phyloP scores from a whole-genome alignment of 2,113 vertebrate genomes.

The Atractosteus spatula region DNA sequence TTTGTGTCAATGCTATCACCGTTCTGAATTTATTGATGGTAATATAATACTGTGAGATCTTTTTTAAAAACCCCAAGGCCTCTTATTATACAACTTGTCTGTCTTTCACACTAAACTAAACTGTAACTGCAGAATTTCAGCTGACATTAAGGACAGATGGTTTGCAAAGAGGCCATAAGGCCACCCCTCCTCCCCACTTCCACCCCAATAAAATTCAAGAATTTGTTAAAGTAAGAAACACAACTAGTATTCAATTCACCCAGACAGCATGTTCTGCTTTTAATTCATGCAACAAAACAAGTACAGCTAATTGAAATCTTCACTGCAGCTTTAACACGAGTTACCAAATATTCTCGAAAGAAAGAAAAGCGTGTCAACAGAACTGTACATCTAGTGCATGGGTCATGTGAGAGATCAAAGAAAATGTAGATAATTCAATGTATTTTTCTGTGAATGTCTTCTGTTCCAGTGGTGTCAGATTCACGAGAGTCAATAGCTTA shows the following conservation, averaged over 20 bases:
- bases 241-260: constrained; percentile 3
- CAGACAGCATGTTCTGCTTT: constrained; percentile 1
- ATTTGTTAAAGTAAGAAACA: constrained; percentile 34
- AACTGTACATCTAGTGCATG: constrained; percentile 4
- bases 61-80: constrained; percentile 43
- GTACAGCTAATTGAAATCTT: not conserved
- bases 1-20: constrained; percentile 49
- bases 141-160: constrained; percentile 48
- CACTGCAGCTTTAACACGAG: not conserved
- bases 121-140: constrained; percentile 47
- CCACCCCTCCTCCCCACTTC: constrained; percentile 15
- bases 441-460: constrained; percentile 58
- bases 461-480: constrained; percentile 41
- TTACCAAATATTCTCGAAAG: not conserved
- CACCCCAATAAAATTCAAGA: constrained; percentile 38
- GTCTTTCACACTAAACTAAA: constrained; percentile 50
- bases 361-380: too few species aligned
- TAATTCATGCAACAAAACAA: too few species aligned
- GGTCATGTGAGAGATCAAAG: constrained; percentile 56
- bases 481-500: constrained; percentile 50
- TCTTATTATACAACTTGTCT: constrained; percentile 48
- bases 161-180: constrained; percentile 37
- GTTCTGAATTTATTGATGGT: constrained; percentile 48
- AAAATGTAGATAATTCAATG: constrained; percentile 37
- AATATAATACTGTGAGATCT: constrained; percentile 47